Evolutionary conservation across 2,797 vertebrate species (phyloP), one percentile per base, ranked within the genome.

Genomic region (Coreius guichenoti): DNA sequence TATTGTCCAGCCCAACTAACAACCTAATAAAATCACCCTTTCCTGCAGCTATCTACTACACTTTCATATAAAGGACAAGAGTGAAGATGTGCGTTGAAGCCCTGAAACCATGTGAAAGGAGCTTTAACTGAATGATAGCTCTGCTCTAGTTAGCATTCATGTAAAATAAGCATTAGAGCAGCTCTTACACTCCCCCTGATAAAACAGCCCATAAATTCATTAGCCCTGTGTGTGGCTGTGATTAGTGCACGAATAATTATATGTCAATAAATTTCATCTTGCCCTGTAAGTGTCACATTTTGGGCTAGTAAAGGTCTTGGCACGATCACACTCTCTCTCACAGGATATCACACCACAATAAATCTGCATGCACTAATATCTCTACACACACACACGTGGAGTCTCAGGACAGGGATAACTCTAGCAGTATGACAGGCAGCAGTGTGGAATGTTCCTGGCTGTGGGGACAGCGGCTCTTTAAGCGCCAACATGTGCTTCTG

Each of bases 321-420:
- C 67, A 72, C 17, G 45, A 74, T 74, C 67, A 58, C 23, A 33
- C 69, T 45, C 61, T 61, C 84, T 72, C 83, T 76, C 84, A 75
- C 54, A 80, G 75, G 45, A 78, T 80, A 82, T 85, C 75, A 80
- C 69, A 77, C 70, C 76, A 67, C 76, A 33, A 80, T 80, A 84
- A 83, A 86, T 78, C 81, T 70, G 58, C 81, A 86, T 70, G 73
- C 74, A 83, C 74, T 78, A 76, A 79, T 70, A 33, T 65, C 65
- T 43, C 67, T n/a, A 54, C 17, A 73, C 51, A 79, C 51, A 79
- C 69, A 76, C 61, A 75, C 87, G 88, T 89, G 90, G 87, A 47
- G 92, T 93, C 94, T 94, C 94, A 13, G 45, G 93, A 91, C 90
- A 89, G 89, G 92, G 90, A 94, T 95, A 95, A 95, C 93, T 95